Conservation (phyloP, 1,140 invertebrate genomes). For the Drosophila azteca region DNA sequence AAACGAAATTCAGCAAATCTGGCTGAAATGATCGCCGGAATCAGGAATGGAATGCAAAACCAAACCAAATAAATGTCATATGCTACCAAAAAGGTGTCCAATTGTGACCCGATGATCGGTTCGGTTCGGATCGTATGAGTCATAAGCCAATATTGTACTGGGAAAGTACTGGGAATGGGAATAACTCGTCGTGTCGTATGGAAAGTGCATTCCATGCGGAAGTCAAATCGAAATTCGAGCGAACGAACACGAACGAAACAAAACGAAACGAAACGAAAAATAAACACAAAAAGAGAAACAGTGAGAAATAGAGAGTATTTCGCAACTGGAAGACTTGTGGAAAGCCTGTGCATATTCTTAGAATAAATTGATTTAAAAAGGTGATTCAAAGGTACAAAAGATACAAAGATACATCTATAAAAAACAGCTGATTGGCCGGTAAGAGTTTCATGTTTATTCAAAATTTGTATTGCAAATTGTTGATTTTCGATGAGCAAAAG, state of each 20-base stretch:
- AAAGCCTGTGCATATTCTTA: no score
- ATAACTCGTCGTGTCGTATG: no score
- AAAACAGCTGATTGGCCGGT: no score
- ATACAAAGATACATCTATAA: no score
- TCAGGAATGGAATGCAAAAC: conserved; percentile 12
- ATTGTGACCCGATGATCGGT: conserved; percentile 35
- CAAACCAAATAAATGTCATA: conserved; percentile 19
- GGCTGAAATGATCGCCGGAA: background rate
- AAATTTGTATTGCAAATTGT: no score
- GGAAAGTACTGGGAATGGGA: conserved; percentile 7
- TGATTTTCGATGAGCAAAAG: no score
- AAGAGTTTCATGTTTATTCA: no score
- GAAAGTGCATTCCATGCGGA: conserved; percentile 41
- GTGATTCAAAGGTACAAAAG: no score
- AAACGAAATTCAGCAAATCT: conserved; percentile 20
- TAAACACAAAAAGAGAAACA: no score
- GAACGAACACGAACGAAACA: background rate
- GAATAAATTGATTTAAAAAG: no score
- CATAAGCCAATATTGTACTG: conserved; percentile 2
- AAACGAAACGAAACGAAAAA: background rate
- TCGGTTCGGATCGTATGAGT: conserved; percentile 3
- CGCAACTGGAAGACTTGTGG: no score
- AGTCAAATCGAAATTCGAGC: conserved; percentile 28
- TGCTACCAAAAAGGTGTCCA: conserved; percentile 39
- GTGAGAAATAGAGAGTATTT: no score